A percentile compares a stretch with the other conserved stretches of the same genome.
Conservation (phyloP, 2,113 vertebrate species). For the Otocyon megalotis region DNA sequence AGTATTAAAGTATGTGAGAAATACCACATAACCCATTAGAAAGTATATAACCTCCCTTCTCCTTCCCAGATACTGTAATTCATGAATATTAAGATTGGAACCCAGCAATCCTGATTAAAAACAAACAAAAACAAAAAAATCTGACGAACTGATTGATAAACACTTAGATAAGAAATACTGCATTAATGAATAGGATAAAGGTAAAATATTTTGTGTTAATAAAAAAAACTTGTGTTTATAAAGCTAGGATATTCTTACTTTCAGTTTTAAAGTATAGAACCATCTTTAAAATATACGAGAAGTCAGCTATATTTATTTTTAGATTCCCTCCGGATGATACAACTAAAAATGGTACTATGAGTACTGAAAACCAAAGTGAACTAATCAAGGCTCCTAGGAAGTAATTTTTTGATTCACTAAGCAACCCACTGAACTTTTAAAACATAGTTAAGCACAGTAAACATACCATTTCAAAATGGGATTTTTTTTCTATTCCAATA, state of each 20-base stretch:
- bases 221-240: background rate
- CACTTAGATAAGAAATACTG: background rate
- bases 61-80: background rate
- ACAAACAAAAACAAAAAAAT: background rate
- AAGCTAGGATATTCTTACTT: background rate
- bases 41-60: background rate
- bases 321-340: background rate
- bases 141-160: background rate
- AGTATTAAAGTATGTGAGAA: background rate
- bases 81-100: background rate
- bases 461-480: background rate
- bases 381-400: background rate
- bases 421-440: background rate
- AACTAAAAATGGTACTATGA: background rate
- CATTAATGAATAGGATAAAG: background rate
- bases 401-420: conserved; percentile 1
- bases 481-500: background rate
- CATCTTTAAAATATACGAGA: background rate
- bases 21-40: background rate
- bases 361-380: background rate
- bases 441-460: conserved; percentile 30
- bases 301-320: background rate
- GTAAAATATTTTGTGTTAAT: background rate
- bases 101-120: background rate
- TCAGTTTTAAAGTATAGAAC: background rate